These are phyloP conservation scores for Oreohelix idahoensis DNA, from an alignment of 1,140 invertebrate genomes.

Conservation along the genomic window DNA sequence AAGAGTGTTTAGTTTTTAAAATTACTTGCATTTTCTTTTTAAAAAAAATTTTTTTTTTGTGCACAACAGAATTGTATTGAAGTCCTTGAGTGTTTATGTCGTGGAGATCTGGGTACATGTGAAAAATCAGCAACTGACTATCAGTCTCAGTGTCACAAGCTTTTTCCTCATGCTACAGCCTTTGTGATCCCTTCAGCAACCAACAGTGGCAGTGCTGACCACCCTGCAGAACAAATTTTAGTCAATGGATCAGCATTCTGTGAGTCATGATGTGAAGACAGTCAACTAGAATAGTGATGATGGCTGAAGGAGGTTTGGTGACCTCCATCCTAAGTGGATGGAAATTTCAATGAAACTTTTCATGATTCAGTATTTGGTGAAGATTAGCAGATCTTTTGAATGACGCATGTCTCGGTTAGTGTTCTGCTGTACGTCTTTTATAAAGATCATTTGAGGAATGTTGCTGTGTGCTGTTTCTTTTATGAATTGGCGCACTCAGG, in stretches of 20 bases:
- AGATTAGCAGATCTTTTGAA: background rate
- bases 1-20: too few relatives aligned
- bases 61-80: slow-evolving; percentile 81
- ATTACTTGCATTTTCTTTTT: too few relatives aligned
- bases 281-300: background rate
- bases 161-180: slow-evolving; percentile 77
- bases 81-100: slow-evolving; percentile 83
- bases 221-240: slow-evolving; percentile 57
- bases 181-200: slow-evolving; percentile 62
- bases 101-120: slow-evolving; percentile 85
- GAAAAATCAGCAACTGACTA: slow-evolving; percentile 81
- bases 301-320: background rate
- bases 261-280: slow-evolving; percentile 18
- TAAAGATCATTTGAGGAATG: background rate
- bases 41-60: too few relatives aligned
- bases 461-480: background rate
- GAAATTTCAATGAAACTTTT: too few relatives aligned
- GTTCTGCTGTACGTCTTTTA: background rate
- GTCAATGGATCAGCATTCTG: slow-evolving; percentile 51
- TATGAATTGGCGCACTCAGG: background rate
- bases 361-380: background rate
- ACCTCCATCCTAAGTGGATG: too few relatives aligned
- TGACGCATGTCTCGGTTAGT: background rate
- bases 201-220: slow-evolving; percentile 47
- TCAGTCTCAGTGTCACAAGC: slow-evolving; percentile 80